Base-by-base conservation (phyloP, 2,113 vertebrate species). In the Phainopepla nitens region DNA sequence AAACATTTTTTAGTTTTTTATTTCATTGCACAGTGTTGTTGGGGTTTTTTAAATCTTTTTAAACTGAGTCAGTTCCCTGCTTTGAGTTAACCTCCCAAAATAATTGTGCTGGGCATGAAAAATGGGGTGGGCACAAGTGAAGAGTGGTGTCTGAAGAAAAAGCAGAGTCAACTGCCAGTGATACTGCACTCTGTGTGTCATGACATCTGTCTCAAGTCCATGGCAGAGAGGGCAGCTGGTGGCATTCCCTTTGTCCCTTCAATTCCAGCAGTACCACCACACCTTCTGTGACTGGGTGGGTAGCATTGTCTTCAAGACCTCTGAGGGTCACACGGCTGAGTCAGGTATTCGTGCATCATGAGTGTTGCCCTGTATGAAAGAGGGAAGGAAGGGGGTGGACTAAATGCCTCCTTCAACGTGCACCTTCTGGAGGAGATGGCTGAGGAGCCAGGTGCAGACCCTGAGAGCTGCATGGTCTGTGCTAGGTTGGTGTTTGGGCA, bases 1-100 rank as follows among this genome's bases (percentile, higher is more conserved):
- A 83, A 83, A 60, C 62, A 90, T 78, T 44, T 94, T 93, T 95
- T 73, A 85, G 44, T 90, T 90, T 94, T 87, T 87, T 87, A 88
- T 86, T 96, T 89, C 9, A 2, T 70, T 2, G 3, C 36, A 29
- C 6, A 16, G 65, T 10, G 1, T 61, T 57, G 39, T 56, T 36
- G 36, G 29, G 1, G 1, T 28, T 61, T 68, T 33, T n/a, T 18
- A 14, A 15, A 18, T 10, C 13, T 57, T 82, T 86, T 62, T 64
- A 17, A 79, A 73, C 53, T 19, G 36, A 94, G 16, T 78, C 42
- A n/a, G 71, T 51, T 87, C 60, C 33, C 44, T 90, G 72, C 82
- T 78, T 83, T 51, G 60, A 57, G 45, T 93, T 66, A 70, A 57
- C 47, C 33, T 81, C 60, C 27, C 82, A 70, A 54, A 88, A 54